Conservation (phyloP, 2,888 invertebrate genomes). For the Apodemia mormo region DNA sequence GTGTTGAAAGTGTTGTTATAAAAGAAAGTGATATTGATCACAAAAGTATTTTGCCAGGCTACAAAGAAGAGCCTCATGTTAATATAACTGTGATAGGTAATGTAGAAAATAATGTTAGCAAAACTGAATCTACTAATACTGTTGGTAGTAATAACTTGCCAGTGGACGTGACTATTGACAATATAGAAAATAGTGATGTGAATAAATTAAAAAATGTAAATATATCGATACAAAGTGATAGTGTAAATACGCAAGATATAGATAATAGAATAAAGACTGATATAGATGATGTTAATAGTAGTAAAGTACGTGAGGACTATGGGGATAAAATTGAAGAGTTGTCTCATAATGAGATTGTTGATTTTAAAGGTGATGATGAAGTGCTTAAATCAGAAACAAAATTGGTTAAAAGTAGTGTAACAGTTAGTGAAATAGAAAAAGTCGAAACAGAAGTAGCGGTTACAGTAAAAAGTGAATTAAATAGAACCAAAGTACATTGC, state of each 20-base stretch:
- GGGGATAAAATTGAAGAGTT: constrained; percentile 53
- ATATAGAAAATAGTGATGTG: constrained; percentile 21
- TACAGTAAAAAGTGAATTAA: constrained; percentile 50
- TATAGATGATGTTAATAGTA: constrained; percentile 29
- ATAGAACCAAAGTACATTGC: constrained; percentile 51
- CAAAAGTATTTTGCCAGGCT: constrained; percentile 20
- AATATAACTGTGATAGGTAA: constrained; percentile 19
- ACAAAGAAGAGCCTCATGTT: constrained; percentile 12
- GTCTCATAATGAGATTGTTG: constrained; percentile 51
- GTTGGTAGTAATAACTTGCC: constrained; percentile 27
- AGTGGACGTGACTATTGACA: constrained; percentile 22
- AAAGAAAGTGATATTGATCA: constrained; percentile 23
- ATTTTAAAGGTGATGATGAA: constrained; percentile 41
- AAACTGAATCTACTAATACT: constrained; percentile 25
- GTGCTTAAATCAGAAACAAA: constrained; percentile 53
- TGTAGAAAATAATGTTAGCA: constrained; percentile 10
- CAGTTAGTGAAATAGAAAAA: constrained; percentile 48
- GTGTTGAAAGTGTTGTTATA: constrained; percentile 23
- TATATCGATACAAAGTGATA: constrained; percentile 24
- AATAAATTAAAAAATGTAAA: constrained; percentile 22
- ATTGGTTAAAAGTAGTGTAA: constrained; percentile 52
- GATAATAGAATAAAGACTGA: constrained; percentile 26
- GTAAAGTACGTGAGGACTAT: constrained; percentile 36
- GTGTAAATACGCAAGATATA: constrained; percentile 20
- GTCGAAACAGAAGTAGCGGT: constrained; percentile 52